Evolutionary conservation across 92 coral and sea anemone genomes (phyloP), one percentile per base, ranked within the genome.

Genomic region (Virgularia gustaviana): DNA sequence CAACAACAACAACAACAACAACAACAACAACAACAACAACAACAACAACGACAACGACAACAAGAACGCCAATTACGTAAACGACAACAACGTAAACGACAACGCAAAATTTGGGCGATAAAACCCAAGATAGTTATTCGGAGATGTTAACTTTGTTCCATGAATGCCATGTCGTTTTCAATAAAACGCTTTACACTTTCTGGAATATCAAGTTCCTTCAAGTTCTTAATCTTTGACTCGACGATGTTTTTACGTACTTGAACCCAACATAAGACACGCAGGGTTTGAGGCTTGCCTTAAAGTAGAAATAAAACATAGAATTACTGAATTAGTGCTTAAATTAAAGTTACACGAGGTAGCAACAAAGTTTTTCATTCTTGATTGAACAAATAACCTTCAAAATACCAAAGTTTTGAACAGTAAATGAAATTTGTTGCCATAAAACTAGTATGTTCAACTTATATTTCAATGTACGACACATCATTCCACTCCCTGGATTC

Each of bases 211-310:
- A 60, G 43, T 4, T 35, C 42, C 20, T 19, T 31, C 20, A 60
- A 31, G 37, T 60, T 47, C 43, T 19, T 4, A 30, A n/a, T 31
- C 37, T 16, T 35, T n/a, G 9, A 29, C 9, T n/a, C 23, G 10
- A 34, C 43, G 34, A 60, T 19, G 24, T 60, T 60, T 60, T 60
- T 42, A 22, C 66, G 34, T 10, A 60, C 42, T 60, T 60, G 34
- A 9, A 60, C 66, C 66, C 66, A 60, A 16, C 66, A 60, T 60
- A 60, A 34, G 24, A 28, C 37, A 34, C 43, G 66, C 20, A 60
- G 32, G 37, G 23, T 60, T 60, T 47, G 34, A 34, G 66, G 66
- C 22, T 60, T 60, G 25, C 66, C 66, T 60, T 19, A 32, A 60
- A 60, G 37, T 9, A 19, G 10, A n/a, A 32, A 32, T 16, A 20